phyloP scores from a whole-genome alignment of 2,888 invertebrate species.

The Cylindroiulus punctatus region DNA sequence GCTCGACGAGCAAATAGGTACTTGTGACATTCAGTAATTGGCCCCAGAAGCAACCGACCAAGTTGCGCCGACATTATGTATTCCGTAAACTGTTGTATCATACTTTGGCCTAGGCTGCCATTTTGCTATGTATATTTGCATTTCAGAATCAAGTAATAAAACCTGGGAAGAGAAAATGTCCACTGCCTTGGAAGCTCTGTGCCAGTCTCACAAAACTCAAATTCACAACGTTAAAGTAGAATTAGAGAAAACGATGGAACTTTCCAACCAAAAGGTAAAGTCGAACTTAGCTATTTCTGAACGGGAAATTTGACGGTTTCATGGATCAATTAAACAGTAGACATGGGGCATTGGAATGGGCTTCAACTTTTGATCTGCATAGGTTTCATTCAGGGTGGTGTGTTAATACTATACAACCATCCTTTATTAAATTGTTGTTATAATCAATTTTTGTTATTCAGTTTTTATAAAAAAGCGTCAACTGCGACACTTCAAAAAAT shows the following conservation, averaged over 20 bases:
- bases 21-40: not conserved
- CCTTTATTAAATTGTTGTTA: too few relatives aligned
- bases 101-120: not conserved
- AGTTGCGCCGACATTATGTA: not conserved
- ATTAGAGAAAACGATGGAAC: constrained; percentile 55
- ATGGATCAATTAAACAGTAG: too few relatives aligned
- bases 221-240: constrained; percentile 51
- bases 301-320: too few relatives aligned
- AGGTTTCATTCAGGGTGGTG: too few relatives aligned
- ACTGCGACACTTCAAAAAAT: too few relatives aligned
- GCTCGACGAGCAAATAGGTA: constrained; percentile 51
- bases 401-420: too few relatives aligned
- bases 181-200: constrained; percentile 49
- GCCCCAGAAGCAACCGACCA: not conserved
- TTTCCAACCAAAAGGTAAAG: constrained; percentile 52
- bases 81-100: not conserved
- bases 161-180: constrained; percentile 50
- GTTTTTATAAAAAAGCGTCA: too few relatives aligned
- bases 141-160: constrained; percentile 42
- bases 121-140: not conserved
- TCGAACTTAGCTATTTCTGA: not conserved
- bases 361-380: too few relatives aligned
- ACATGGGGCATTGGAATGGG: too few relatives aligned
- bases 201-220: constrained; percentile 53
- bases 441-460: too few relatives aligned